phyloP scores from a whole-genome alignment of 1,140 invertebrate species.

The Ephestia elutella region DNA sequence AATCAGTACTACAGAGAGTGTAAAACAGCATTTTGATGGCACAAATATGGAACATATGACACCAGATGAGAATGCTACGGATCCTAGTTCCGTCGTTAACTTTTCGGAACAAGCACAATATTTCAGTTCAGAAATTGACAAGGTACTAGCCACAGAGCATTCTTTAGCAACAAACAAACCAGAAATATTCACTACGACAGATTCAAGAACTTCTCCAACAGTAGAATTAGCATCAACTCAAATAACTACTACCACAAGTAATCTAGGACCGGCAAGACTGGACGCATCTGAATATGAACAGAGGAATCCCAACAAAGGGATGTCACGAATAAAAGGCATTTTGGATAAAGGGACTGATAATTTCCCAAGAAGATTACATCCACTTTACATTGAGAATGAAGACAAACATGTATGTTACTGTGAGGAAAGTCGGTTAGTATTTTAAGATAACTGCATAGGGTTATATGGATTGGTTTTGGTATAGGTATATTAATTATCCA shows the following conservation, averaged over 20 bases:
- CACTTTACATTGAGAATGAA: constrained; percentile 72
- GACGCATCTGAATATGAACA: constrained; percentile 74
- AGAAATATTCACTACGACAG: constrained; percentile 17
- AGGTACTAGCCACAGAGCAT: constrained; percentile 40
- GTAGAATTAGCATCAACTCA: constrained; percentile 9
- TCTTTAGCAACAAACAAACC: constrained; percentile 13
- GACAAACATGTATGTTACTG: constrained; percentile 80
- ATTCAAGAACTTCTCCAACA: constrained; percentile 3
- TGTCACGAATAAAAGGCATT: constrained; percentile 43
- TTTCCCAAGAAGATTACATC: constrained; percentile 66
- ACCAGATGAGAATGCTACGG: constrained; percentile 23
- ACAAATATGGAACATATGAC: constrained; percentile 26
- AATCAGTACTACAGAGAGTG: constrained; percentile 31
- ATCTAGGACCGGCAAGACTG: constrained; percentile 73
- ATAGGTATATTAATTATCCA: not conserved
- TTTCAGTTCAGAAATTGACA: constrained; percentile 46
- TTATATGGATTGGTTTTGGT: too few species aligned
- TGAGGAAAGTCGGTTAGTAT: constrained; percentile 75
- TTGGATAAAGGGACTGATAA: constrained; percentile 53
- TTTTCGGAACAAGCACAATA: constrained; percentile 32
- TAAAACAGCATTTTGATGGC: constrained; percentile 26
- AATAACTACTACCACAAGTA: constrained; percentile 24
- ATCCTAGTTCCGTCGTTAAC: constrained; percentile 19
- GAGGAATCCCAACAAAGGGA: constrained; percentile 56
- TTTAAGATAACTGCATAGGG: not conserved